Percentiles rank a stretch among this genome's conserved stretches.
These are phyloP conservation scores for Chanos chanos DNA, from an alignment of 2,797 vertebrate genomes.

Conservation along the genomic window DNA sequence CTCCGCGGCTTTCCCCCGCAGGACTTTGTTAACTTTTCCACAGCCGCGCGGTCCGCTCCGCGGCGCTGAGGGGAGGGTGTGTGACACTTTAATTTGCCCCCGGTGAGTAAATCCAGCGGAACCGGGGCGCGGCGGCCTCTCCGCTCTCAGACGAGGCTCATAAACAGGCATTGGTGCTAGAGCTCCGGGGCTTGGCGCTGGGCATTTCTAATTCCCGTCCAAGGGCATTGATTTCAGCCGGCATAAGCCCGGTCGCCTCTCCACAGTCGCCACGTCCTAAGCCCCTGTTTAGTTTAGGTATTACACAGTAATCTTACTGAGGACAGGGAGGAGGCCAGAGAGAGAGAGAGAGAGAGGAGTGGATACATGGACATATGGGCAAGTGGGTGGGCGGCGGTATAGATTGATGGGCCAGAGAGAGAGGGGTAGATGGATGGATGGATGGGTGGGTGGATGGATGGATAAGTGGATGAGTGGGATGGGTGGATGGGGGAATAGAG, in stretches of 20 bases:
- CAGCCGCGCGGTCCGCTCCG: too few relatives aligned
- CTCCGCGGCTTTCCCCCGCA: too few relatives aligned
- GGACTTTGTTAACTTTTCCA: too few relatives aligned
- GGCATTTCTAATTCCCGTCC: constrained; percentile 54
- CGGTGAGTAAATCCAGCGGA: constrained; percentile 4
- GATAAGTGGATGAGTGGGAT: constrained; percentile 15
- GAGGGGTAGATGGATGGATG: too few relatives aligned
- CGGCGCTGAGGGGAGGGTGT: constrained; percentile 9
- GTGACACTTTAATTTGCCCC: constrained; percentile 38
- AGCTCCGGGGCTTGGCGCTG: constrained; percentile 22
- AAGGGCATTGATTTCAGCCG: constrained; percentile 59
- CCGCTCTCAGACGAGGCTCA: constrained; percentile 3
- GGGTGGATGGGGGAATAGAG: too few relatives aligned
- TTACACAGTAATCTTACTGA: constrained; percentile 66
- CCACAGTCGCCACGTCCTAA: constrained; percentile 69
- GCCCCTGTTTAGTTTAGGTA: constrained; percentile 72
- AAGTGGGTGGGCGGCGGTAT: constrained; percentile 20
- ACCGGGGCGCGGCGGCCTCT: too few relatives aligned
- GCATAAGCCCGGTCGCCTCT: constrained; percentile 53
- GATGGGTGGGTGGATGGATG: constrained; percentile 45
- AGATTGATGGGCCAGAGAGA: too few relatives aligned
- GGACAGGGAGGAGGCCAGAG: constrained; percentile 15
- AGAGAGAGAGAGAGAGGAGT: constrained; percentile 27
- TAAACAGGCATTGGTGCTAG: constrained; percentile 38
- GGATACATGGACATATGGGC: constrained; percentile 24